Conservation (phyloP, 2,888 invertebrate genomes). For the Arctia plantaginis region DNA sequence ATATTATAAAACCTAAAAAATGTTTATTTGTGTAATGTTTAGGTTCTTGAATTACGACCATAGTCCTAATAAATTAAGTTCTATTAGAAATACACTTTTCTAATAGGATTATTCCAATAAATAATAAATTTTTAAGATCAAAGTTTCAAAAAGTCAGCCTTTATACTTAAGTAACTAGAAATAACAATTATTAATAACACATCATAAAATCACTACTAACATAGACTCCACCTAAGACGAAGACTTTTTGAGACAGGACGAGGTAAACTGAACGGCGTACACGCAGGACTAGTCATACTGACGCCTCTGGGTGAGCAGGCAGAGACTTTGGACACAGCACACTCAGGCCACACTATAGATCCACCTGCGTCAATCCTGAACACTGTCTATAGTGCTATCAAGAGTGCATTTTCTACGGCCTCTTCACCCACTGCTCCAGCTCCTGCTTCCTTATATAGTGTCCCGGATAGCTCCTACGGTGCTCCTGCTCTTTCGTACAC, state of each 20-base stretch:
- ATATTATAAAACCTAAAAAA: too few species aligned
- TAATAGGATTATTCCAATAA: background rate
- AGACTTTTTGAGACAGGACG: constrained; percentile 81
- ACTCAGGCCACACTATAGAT: constrained; percentile 71
- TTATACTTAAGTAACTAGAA: constrained; percentile 7
- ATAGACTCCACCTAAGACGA: constrained; percentile 47
- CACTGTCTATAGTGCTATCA: constrained; percentile 77
- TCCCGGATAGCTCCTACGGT: background rate
- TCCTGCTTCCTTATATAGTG: constrained; percentile 7
- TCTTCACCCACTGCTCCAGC: constrained; percentile 41
- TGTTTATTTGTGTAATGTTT: background rate
- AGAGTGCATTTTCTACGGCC: constrained; percentile 68
- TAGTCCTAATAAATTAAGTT: background rate
- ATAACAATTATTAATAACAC: constrained; percentile 2
- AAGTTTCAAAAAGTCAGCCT: constrained; percentile 12
- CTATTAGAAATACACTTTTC: background rate
- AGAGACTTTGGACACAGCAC: constrained; percentile 64
- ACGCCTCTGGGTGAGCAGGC: constrained; percentile 74
- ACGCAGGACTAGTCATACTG: constrained; percentile 80
- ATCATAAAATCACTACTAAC: constrained; percentile 49
- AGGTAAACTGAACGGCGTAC: constrained; percentile 79
- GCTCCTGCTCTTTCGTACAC: constrained; percentile 14
- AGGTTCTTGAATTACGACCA: background rate
- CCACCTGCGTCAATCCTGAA: constrained; percentile 76
- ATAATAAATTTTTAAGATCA: constrained; percentile 1